These are phyloP conservation scores for Halocynthia aurantium DNA, from an alignment of 23 tunicate genomes.

Conservation along the genomic window DNA sequence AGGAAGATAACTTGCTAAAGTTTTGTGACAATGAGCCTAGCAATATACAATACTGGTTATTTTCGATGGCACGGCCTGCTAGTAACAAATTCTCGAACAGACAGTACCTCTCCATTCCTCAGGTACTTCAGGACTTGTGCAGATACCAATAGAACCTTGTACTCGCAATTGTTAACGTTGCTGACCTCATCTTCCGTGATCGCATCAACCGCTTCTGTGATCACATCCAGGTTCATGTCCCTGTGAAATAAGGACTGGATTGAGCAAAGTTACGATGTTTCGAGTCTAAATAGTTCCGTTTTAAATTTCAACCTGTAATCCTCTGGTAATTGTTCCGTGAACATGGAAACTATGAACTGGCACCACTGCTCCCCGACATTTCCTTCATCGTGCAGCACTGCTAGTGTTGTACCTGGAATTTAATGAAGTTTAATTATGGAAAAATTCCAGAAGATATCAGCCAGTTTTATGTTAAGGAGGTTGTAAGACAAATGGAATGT, in stretches of 20 bases:
- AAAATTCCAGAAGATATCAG: too few relatives aligned
- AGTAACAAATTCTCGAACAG: not conserved
- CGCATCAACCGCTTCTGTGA: constrained; percentile 17
- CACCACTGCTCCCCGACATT: constrained; percentile 63
- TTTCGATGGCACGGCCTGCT: too few relatives aligned
- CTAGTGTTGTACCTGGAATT: constrained; percentile 29
- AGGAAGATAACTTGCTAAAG: too few relatives aligned
- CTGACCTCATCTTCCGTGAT: constrained; percentile 24
- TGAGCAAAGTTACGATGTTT: not conserved
- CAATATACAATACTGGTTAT: too few relatives aligned
- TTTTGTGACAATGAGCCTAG: too few relatives aligned
- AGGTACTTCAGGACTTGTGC: constrained; percentile 34
- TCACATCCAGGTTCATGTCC: constrained; percentile 65
- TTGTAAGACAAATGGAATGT: not conserved
- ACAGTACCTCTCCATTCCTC: constrained; percentile 21
- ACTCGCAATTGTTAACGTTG: constrained; percentile 29
- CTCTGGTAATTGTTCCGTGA: constrained; percentile 71
- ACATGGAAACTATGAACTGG: constrained; percentile 52
- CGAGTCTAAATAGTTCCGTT: not conserved
- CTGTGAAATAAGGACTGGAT: constrained; percentile 6
- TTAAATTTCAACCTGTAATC: constrained; percentile 46
- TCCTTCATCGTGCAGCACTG: constrained; percentile 48
- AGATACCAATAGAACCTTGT: constrained; percentile 51
- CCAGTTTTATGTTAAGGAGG: not conserved
- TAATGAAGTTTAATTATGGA: not conserved